A percentile compares a stretch with the other conserved stretches of the same genome.
Conservation (phyloP, 2,113 vertebrate genomes). For the Nannospalax galili region DNA sequence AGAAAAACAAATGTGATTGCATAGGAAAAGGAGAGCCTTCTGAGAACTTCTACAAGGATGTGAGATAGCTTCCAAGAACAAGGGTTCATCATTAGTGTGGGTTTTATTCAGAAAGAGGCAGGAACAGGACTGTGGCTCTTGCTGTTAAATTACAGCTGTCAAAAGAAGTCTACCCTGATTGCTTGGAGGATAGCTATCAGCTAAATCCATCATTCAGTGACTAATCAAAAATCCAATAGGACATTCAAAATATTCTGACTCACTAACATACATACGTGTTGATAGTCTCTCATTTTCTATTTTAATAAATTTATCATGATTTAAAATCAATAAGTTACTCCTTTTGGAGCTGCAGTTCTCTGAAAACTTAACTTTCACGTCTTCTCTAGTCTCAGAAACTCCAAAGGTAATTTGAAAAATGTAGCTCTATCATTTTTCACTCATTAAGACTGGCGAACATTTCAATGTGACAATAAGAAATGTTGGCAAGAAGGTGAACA, state of each 20-base stretch:
- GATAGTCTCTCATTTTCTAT: conserved; percentile 60
- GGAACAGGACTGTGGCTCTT: conserved; percentile 65
- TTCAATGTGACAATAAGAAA: conserved; percentile 30
- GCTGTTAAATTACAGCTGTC: conserved; percentile 79
- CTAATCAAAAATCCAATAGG: conserved; percentile 73
- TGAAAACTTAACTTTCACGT: not conserved
- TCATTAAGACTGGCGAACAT: conserved; percentile 6
- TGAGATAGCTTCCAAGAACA: conserved; percentile 21
- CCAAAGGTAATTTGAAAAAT: conserved; percentile 48
- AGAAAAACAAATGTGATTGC: not conserved
- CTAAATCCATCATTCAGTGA: conserved; percentile 81
- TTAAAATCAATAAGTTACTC: conserved; percentile 49
- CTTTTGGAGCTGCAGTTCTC: conserved; percentile 32
- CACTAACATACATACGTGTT: conserved; percentile 55
- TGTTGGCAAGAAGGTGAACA: not conserved
- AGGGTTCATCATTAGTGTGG: not conserved
- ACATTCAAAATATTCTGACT: conserved; percentile 61
- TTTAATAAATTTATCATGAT: conserved; percentile 59
- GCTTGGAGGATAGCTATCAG: conserved; percentile 64
- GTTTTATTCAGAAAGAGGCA: conserved; percentile 66
- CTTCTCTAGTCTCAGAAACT: conserved; percentile 36
- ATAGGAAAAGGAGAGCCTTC: conserved; percentile 36
- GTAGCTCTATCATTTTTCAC: conserved; percentile 49
- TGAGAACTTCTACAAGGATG: conserved; percentile 56
- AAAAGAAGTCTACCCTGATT: conserved; percentile 77